phyloP scores from a whole-genome alignment of 2,797 vertebrate genomes.

The Myripristis murdjan region DNA sequence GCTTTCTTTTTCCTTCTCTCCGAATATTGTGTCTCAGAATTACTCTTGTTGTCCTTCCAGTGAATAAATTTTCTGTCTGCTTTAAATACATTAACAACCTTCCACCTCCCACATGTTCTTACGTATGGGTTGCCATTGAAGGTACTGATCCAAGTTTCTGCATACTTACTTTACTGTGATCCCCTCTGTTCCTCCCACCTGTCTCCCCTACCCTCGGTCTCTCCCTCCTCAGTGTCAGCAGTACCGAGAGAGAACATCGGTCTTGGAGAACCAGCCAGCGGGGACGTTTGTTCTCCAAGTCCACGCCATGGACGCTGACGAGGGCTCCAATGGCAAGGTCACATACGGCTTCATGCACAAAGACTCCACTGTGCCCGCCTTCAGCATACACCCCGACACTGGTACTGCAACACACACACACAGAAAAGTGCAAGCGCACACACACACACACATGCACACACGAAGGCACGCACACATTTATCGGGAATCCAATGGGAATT shows the following conservation, averaged over 20 bases:
- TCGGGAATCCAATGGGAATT: background rate
- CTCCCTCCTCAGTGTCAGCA: slow-evolving; percentile 86
- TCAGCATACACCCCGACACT: slow-evolving; percentile 92
- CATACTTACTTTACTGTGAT: background rate
- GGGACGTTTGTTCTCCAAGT: slow-evolving; percentile 92
- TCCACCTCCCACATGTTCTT: slow-evolving; percentile 27
- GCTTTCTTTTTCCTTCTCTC: background rate
- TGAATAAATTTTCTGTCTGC: slow-evolving; percentile 25
- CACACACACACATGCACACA: background rate
- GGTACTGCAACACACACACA: slow-evolving; percentile 78
- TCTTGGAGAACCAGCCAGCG: slow-evolving; percentile 91
- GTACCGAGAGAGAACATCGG: slow-evolving; percentile 89
- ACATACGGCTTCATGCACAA: slow-evolving; percentile 94
- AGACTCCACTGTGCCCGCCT: slow-evolving; percentile 90
- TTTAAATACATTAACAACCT: slow-evolving; percentile 18
- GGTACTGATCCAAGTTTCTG: slow-evolving; percentile 23
- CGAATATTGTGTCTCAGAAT: background rate
- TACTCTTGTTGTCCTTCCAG: slow-evolving; percentile 1
- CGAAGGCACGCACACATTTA: background rate
- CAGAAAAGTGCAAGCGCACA: background rate
- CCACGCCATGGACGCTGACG: slow-evolving; percentile 92
- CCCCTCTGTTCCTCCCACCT: slow-evolving; percentile 27
- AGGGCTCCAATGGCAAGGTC: slow-evolving; percentile 91
- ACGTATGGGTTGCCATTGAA: slow-evolving; percentile 17
- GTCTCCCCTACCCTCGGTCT: slow-evolving; percentile 18